Evolutionary conservation across 2,888 invertebrate genomes (phyloP), one percentile per base, ranked within the genome.

Genomic region (Empis livida): DNA sequence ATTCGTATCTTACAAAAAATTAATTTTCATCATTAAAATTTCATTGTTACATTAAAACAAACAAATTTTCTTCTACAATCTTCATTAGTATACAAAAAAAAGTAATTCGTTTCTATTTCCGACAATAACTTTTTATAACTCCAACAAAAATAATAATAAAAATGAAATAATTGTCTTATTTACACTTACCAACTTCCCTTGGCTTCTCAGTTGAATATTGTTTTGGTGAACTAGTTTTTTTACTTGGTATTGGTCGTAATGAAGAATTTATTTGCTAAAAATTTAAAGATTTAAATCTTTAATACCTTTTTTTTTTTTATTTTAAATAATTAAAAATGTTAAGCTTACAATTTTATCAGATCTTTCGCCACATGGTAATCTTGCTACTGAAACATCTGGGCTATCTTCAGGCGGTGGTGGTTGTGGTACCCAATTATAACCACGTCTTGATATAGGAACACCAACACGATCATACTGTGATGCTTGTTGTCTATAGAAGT

Each of bases 351-450:
- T 78, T 71, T 84, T 85, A 68, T 87, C 87, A 57, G 84, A 83
- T 55, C 87, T 75, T 73, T 88, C 87, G 41, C 89, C 90, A 58
- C 87, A 88, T 45, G 89, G 90, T 61, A 89, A 73, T 52, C 89
- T 71, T 30, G 88, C 89, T 59, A 88, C 82, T 56, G 84, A 78
- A 54, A 83, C 86, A 67, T 88, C 89, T 2, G 88, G 87, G 64
- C 85, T 84, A 70, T 89, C 88, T 71, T 91, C 90, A 1, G 91
- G 91, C 48, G 92, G 91, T 53, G 91, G 91, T 49, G 91, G 90
- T 66, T 91, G 87, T 59, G 89, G 85, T 63, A 91, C 85, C 91
- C 92, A 92, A 74, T 91, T 92, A 72, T 92, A 92, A 68, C 89
- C 89, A 56, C 92, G 75, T 73, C 90, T 89, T 58, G 91, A 90